Evolutionary conservation across 2,888 invertebrate species (phyloP).

Genomic region (Plagodis dolabraria): DNA sequence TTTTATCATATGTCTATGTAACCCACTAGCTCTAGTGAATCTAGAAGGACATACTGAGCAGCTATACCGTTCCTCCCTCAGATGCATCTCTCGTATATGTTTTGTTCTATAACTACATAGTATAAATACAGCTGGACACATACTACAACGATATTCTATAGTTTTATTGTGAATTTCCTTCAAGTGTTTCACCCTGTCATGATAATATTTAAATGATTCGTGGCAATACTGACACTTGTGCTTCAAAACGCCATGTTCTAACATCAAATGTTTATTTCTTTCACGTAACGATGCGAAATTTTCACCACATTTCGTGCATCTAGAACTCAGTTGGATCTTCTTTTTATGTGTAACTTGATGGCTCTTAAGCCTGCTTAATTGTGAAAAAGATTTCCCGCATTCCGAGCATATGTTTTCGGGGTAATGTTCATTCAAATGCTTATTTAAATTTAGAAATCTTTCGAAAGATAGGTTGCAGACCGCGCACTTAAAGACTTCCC

Average conservation of each 20-base stretch:
- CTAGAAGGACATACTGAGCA: constrained; percentile 62
- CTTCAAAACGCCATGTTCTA: constrained; percentile 53
- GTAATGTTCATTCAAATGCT: constrained; percentile 72
- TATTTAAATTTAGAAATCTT: constrained; percentile 67
- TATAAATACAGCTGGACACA: constrained; percentile 9
- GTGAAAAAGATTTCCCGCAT: constrained; percentile 72
- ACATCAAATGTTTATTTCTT: constrained; percentile 57
- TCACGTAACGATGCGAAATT: constrained; percentile 54
- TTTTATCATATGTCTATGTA: constrained; percentile 68
- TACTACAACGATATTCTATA: constrained; percentile 10
- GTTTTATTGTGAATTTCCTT: constrained; percentile 3
- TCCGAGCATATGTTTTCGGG: constrained; percentile 70
- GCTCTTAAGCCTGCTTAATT: constrained; percentile 57
- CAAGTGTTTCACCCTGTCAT: constrained; percentile 48
- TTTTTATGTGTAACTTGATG: constrained; percentile 58
- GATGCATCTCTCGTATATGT: constrained; percentile 69
- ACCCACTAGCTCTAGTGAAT: constrained; percentile 59
- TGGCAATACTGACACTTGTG: constrained; percentile 42
- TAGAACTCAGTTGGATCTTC: constrained; percentile 38
- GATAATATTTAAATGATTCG: constrained; percentile 56
- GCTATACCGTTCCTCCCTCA: constrained; percentile 58
- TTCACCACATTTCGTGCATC: constrained; percentile 64
- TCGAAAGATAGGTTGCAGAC: constrained; percentile 62
- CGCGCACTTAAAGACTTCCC: constrained; percentile 56
- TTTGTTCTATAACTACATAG: constrained; percentile 35